Evolutionary conservation across 2,797 vertebrate genomes (phyloP).

Genomic region (Channa striata): DNA sequence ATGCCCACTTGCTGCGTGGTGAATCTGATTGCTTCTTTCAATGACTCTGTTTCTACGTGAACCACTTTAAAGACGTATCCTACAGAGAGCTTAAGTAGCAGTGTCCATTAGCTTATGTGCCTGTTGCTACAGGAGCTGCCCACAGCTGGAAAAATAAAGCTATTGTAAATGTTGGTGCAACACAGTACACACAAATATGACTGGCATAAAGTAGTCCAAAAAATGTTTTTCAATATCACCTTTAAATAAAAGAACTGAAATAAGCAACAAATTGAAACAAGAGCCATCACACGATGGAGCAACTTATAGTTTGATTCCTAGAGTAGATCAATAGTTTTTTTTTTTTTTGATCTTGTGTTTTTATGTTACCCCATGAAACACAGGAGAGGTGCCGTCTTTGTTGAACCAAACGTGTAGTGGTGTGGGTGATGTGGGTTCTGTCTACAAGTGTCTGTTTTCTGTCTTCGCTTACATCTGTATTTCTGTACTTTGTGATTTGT

Average conservation of each 20-base stretch:
- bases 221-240: no score
- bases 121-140: no score
- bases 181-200: no score
- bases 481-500: not conserved
- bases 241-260: no score
- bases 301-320: conserved; percentile 2
- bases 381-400: conserved; percentile 29
- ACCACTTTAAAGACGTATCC: not conserved
- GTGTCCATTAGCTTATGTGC: no score
- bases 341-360: conserved; percentile 42
- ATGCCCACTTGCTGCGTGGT: not conserved
- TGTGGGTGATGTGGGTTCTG: conserved; percentile 47
- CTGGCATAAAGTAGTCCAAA: no score
- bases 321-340: not conserved
- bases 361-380: conserved; percentile 61
- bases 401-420: conserved; percentile 45
- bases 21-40: not conserved
- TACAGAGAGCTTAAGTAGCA: no score
- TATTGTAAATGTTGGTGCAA: no score
- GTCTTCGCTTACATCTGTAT: conserved; percentile 10
- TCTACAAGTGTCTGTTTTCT: conserved; percentile 16
- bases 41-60: not conserved
- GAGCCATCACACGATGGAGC: no score
- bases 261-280: no score
- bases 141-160: no score